These are phyloP conservation scores for Lepidurus arcticus DNA, from an alignment of 1,140 invertebrate species.

Conservation along the genomic window DNA sequence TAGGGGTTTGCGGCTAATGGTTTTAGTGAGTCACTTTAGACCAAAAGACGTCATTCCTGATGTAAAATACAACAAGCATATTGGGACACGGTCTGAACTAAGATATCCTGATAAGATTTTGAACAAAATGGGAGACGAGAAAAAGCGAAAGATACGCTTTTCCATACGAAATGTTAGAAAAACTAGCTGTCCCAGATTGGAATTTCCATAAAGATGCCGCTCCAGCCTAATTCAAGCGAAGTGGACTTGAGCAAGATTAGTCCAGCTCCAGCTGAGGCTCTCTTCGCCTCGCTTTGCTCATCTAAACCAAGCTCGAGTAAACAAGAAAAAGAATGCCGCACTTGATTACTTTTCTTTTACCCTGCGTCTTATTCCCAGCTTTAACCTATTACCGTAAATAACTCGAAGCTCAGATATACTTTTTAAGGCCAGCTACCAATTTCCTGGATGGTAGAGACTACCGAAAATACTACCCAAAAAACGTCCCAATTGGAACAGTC, in stretches of 20 bases:
- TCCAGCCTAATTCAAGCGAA: not conserved
- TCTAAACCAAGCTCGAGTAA: not conserved
- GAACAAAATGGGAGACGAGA: not conserved
- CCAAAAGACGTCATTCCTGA: no score
- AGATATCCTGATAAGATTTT: not conserved
- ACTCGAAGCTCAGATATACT: not conserved
- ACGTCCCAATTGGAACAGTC: not conserved
- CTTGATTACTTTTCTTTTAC: constrained; percentile 10
- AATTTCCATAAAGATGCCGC: not conserved
- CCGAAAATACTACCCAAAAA: not conserved
- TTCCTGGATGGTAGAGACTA: not conserved
- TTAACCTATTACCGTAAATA: not conserved
- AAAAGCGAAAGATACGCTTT: not conserved
- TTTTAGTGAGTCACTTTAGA: no score
- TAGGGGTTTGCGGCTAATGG: no score
- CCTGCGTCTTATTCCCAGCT: not conserved
- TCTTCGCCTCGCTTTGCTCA: not conserved
- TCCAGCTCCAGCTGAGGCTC: not conserved
- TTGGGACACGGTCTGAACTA: no score
- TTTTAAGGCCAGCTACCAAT: not conserved
- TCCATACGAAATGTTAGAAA: not conserved
- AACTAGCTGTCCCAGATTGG: not conserved
- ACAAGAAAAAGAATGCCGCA: not conserved
- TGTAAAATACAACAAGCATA: no score
- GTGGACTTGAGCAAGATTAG: not conserved